Evolutionary conservation across 35 echinoderm and acorn worm species (phyloP), one percentile per base, ranked within the genome.

Genomic region (Apostichopus parvimensis): DNA sequence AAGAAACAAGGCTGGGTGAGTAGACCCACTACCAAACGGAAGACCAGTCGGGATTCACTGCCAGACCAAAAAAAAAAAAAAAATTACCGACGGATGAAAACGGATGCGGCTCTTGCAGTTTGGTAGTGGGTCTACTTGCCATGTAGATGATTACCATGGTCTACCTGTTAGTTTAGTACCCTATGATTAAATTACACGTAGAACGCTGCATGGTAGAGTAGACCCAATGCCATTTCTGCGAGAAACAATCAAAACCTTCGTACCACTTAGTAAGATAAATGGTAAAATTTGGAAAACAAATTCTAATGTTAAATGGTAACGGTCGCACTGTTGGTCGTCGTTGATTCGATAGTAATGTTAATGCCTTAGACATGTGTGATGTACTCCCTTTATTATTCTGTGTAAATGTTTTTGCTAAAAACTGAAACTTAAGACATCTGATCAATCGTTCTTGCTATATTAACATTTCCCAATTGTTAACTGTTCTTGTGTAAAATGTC

Each of bases 81-180:
- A 45, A 45, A 45, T 45, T 45, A 75, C 71, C 8, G 71, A 75
- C 5, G 71, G 11, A 22, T 75, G 1, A 22, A 18, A 75, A 75
- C 1, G 71, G 71, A 75, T 24, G 2, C 0, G 57, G 53, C 81
- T 59, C 57, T 56, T 13, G 57, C 54, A 84, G 81, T 84, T 84
- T 84, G 81, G 81, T 84, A 84, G 81, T 84, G 81, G 81, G 81
- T 84, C 81, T 84, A 58, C 81, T 84, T 84, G 81, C 81, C 81
- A 84, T 84, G 81, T 84, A 84, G 81, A 56, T 75, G 15, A 18
- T 14, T 22, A 59, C 54, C 56, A 56, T 84, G 54, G 2, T 60
- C 15, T 20, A n/a, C 8, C 28, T 56, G 79, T 82, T 54, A 53
- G 7, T 58, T 84, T 13, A 84, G 13, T 18, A 84, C 10, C 6